Evolutionary conservation across 2,888 invertebrate genomes (phyloP).

Genomic region (Catocala nupta): DNA sequence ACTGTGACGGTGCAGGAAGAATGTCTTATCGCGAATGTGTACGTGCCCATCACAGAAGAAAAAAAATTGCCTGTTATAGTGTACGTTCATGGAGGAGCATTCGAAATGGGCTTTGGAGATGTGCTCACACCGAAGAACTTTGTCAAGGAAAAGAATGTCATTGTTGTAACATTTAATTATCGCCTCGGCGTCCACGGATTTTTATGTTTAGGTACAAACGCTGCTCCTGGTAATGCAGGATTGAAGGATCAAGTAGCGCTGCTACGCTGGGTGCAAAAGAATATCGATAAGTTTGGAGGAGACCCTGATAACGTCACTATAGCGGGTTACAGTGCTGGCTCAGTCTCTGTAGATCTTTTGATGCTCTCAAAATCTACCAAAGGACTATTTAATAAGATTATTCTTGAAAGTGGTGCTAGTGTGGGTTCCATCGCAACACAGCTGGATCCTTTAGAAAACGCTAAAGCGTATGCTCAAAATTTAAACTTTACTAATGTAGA

Average conservation of each 20-base stretch:
- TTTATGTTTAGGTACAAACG: constrained; percentile 56
- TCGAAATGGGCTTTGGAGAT: constrained; percentile 52
- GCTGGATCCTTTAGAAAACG: constrained; percentile 58
- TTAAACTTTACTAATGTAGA: constrained; percentile 57
- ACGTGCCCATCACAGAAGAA: constrained; percentile 63
- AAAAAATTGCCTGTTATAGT: constrained; percentile 58
- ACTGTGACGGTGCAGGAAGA: constrained; percentile 56
- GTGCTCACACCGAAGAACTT: constrained; percentile 31
- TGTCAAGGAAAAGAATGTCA: constrained; percentile 46
- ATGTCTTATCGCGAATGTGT: constrained; percentile 71
- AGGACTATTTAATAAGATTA: constrained; percentile 63
- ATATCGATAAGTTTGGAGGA: constrained; percentile 63
- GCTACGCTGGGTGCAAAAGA: constrained; percentile 60
- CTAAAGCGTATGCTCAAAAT: constrained; percentile 54
- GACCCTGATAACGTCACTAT: constrained; percentile 63
- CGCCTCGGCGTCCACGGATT: constrained; percentile 58
- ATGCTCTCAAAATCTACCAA: constrained; percentile 52
- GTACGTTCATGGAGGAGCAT: constrained; percentile 60
- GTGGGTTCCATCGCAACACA: constrained; percentile 50
- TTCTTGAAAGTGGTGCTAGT: constrained; percentile 60
- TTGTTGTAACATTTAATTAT: constrained; percentile 59
- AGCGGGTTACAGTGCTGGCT: constrained; percentile 60
- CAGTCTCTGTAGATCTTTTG: constrained; percentile 55
- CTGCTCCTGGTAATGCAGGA: constrained; percentile 63
- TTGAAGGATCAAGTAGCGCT: constrained; percentile 64